These are phyloP conservation scores for Limnodromus scolopaceus DNA, from an alignment of 2,797 vertebrate species.

Conservation along the genomic window DNA sequence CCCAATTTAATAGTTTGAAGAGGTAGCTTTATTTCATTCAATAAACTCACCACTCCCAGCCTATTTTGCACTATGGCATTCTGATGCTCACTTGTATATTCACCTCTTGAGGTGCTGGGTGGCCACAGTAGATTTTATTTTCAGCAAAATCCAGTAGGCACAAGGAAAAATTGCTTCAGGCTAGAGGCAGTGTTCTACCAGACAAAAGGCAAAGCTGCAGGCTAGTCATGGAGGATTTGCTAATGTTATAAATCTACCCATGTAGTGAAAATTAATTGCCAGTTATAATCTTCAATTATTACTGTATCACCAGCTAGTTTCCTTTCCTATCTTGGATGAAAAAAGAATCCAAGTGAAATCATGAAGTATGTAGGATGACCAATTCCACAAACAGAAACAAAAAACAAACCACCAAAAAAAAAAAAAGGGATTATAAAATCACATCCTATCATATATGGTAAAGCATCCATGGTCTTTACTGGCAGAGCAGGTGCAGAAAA, in stretches of 20 bases:
- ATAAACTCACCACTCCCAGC: not conserved
- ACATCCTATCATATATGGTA: not conserved
- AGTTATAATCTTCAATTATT: conserved; percentile 32
- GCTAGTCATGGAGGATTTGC: conserved; percentile 36
- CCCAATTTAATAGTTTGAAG: not conserved
- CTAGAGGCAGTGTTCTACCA: conserved; percentile 1
- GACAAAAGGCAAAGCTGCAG: conserved; percentile 47
- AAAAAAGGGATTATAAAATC: not conserved
- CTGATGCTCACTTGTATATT: not conserved
- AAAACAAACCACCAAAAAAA: not conserved
- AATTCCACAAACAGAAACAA: not conserved
- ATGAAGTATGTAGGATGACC: not conserved
- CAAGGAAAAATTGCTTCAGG: not conserved
- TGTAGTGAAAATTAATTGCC: conserved; percentile 46
- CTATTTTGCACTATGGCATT: not conserved
- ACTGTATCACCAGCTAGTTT: not conserved
- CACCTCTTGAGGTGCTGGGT: not conserved
- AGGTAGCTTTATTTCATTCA: not conserved
- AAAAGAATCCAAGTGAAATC: not conserved
- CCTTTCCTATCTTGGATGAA: not conserved
- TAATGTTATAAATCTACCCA: conserved; percentile 40
- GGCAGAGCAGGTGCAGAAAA: not conserved
- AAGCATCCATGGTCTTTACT: not conserved
- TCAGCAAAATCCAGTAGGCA: conserved; percentile 5
- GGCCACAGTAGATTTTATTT: not conserved